Percentiles rank a stretch among this genome's conserved stretches.
Evolutionary conservation across 2,113 vertebrate species (phyloP).

Genomic region (Gambusia affinis): DNA sequence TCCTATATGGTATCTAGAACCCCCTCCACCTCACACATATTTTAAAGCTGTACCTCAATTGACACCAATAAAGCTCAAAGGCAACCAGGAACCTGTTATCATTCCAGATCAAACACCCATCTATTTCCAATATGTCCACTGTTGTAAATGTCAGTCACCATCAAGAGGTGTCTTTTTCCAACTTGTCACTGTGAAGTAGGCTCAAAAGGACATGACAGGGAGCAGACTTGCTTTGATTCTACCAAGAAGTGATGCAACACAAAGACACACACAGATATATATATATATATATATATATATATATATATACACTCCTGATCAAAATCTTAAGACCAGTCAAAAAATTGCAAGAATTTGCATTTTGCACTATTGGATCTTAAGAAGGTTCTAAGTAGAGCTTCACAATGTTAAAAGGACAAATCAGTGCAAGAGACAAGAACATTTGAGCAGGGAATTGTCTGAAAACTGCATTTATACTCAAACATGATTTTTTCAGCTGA

Average conservation of each 20-base stretch:
- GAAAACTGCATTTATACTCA: no score
- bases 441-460: no score
- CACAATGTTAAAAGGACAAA: no score
- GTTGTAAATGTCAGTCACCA: conserved; percentile 23
- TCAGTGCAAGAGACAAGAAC: no score
- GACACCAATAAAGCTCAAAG: conserved; percentile 24
- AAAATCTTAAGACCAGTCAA: no score
- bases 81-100: conserved; percentile 14
- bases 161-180: conserved; percentile 23
- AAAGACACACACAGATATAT: neutral
- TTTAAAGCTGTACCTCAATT: conserved; percentile 3
- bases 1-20: neutral
- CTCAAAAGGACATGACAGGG: conserved; percentile 8
- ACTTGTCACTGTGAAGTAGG: neutral
- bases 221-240: conserved; percentile 1
- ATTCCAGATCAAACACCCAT: conserved; percentile 16
- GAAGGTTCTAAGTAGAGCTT: no score
- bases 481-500: no score
- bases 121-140: conserved; percentile 5
- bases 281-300: neutral
- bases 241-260: conserved; percentile 10
- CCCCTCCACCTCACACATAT: conserved; percentile 1
- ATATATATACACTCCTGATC: no score
- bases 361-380: no score
- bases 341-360: no score